Percentiles rank a stretch among this genome's conserved stretches.
phyloP scores from a whole-genome alignment of 2,797 vertebrate genomes.

The Spea hammondii region DNA sequence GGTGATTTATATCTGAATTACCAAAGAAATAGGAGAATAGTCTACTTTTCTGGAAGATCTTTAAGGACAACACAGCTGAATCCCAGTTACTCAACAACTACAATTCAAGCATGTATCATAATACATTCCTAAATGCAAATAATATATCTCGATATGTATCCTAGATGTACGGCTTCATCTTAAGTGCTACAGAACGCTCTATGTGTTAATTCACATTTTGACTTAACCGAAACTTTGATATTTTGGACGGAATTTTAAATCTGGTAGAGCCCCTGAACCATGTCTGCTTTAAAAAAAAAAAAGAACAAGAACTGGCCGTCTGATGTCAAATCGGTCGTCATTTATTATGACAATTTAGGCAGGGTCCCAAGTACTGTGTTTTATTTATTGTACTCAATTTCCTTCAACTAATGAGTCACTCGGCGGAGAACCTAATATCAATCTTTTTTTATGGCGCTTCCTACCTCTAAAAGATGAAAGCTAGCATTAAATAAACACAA shows the following conservation, averaged over 20 bases:
- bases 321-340: neutral
- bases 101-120: no score
- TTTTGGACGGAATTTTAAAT: neutral
- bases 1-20: no score
- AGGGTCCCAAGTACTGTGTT: constrained; percentile 19
- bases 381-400: constrained; percentile 31
- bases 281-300: constrained; percentile 2
- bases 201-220: neutral
- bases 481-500: constrained; percentile 9
- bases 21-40: no score
- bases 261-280: neutral
- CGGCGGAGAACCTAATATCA: constrained; percentile 11
- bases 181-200: no score
- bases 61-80: no score
- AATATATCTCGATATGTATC: no score
- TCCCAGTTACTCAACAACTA: no score
- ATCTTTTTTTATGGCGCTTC: constrained; percentile 13
- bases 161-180: no score
- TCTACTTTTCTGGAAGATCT: no score
- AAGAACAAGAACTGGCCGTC: neutral
- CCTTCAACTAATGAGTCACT: constrained; percentile 34
- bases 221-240: neutral
- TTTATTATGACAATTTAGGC: constrained; percentile 24
- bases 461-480: constrained; percentile 28
- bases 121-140: no score